Base-by-base conservation (phyloP, 1,140 invertebrate species). In the Wasmannia auropunctata region DNA sequence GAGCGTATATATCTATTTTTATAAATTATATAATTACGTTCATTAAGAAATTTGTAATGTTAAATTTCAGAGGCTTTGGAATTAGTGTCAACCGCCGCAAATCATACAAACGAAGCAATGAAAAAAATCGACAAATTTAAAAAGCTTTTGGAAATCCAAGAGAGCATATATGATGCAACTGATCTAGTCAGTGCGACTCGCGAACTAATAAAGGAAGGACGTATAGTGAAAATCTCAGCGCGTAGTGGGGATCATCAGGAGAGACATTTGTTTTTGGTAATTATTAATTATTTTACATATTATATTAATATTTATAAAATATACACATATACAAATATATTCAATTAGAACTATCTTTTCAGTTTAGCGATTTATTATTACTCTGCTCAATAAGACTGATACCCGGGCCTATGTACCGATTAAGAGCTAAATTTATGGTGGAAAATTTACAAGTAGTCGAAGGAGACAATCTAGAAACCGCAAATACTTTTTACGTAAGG, bases 61-160 rank as follows among this genome's bases (percentile, higher is more conserved):
- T 94, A 91, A 72, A 85, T 92, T 92, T 28, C 65, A 95, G 94
- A 94, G 90, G 97, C 97, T 34, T 94, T 98, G 67, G 95, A 96
- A 69, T 96, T 98, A 88, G 97, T 98, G 37, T 96, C 96, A 91
- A 96, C 96, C 80, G 97, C 97, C n/a, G 97, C 97, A 10, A 96
- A 97, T 92, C 97, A 97, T 94, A 97, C 97, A 8, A 97, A 98
- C 91, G 96, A 97, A 90, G 97, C 96, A 54, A 97, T 97, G 95
- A 96, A 96, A 67, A 95, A 95, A 70, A 95, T 95, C 58, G 95
- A 95, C 84, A 95, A 94, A 87, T 95, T 95, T 86, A 94, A 94
- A 84, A 94, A 95, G 86, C 92, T 95, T 58, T 91, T 95, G 67
- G 94, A 95, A 74, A 95, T 95, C 80, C 94, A 95, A 92, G 94